Base-by-base conservation (phyloP, 2,797 vertebrate species). In the Parauchenoglanis punctatus region DNA sequence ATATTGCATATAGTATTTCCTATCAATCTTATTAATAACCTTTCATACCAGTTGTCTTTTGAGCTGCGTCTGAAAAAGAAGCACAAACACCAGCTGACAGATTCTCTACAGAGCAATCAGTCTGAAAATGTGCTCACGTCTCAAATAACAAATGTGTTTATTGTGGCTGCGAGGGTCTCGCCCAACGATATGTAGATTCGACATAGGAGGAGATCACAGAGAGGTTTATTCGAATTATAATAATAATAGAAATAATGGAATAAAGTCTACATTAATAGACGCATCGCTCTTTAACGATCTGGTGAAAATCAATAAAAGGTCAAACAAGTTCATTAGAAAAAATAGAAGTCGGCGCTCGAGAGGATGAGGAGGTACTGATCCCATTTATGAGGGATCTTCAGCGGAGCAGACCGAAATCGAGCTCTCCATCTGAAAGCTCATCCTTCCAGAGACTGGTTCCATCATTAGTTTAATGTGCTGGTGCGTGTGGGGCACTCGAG, bases 111-210 rank as follows among this genome's bases (percentile, higher is more conserved):
- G 61, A 49, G 61, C 61, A 67, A 82, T 65, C 81, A 82, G 81
- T 67, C 44, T 67, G 81, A 82, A 65, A 82, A 67, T 52, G 59
- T 67, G 44, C 61, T 67, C 8, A 46, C 49, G 61, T 65, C 81
- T 82, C 44, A 52, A 82, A 63, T 81, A 82, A 82, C 81, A 52
- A 82, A 82, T 31, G 81, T 82, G 81, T 67, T 81, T 67, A 82
- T 67, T 67, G 61, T 52, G 81, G 59, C 81, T 65, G 40, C 15
- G 10, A 65, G 59, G 10, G 35, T 59, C 40, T 81, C 3, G 15
- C 1, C 5, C 23, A 65, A 82, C 31, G 44, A 82, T 49, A 65
- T 31, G 81, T 61, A 82, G 59, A 82, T 65, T 49, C 1, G 13
- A 49, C 23, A 67, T 82, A 82, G 67, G 54, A 59, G 25, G 56